phyloP scores from a whole-genome alignment of 2,888 invertebrate species.

The Scaptomyza tumidula region DNA sequence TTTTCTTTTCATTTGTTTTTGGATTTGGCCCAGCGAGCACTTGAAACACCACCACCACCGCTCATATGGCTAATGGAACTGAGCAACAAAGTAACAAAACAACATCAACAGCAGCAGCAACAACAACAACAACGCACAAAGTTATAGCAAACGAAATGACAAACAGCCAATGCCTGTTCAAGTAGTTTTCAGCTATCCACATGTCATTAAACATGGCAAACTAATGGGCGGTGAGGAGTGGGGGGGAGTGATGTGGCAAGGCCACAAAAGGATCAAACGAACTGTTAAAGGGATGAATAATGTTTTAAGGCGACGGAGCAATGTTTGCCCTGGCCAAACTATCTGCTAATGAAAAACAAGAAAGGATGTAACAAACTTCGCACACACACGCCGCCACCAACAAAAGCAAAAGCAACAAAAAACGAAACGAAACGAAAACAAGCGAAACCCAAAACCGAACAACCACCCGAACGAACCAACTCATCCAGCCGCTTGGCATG shows the following conservation, averaged over 20 bases:
- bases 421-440: slow-evolving; percentile 5
- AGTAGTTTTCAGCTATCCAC: background rate
- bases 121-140: slow-evolving; percentile 22
- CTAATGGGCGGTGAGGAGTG: slow-evolving; percentile 30
- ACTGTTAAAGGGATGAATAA: slow-evolving; percentile 54
- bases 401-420: background rate
- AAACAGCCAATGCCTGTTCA: slow-evolving; percentile 1
- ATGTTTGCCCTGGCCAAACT: slow-evolving; percentile 44
- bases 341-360: slow-evolving; percentile 67
- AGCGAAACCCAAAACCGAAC: background rate
- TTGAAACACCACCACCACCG: slow-evolving; percentile 9
- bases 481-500: slow-evolving; percentile 10
- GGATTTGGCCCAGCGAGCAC: slow-evolving; percentile 33
- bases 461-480: background rate
- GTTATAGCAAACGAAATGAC: slow-evolving; percentile 21
- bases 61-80: slow-evolving; percentile 30
- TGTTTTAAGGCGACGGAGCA: background rate
- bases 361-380: slow-evolving; percentile 33
- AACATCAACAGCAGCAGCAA: slow-evolving; percentile 13
- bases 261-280: slow-evolving; percentile 54
- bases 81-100: background rate
- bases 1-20: slow-evolving; percentile 42
- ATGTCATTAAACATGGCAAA: slow-evolving; percentile 46
- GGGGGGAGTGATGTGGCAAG: background rate
- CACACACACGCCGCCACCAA: slow-evolving; percentile 5